A percentile compares a stretch with the other conserved stretches of the same genome.
These are phyloP conservation scores for Notiomystis cincta DNA, from an alignment of 2,113 vertebrate species.

Conservation along the genomic window DNA sequence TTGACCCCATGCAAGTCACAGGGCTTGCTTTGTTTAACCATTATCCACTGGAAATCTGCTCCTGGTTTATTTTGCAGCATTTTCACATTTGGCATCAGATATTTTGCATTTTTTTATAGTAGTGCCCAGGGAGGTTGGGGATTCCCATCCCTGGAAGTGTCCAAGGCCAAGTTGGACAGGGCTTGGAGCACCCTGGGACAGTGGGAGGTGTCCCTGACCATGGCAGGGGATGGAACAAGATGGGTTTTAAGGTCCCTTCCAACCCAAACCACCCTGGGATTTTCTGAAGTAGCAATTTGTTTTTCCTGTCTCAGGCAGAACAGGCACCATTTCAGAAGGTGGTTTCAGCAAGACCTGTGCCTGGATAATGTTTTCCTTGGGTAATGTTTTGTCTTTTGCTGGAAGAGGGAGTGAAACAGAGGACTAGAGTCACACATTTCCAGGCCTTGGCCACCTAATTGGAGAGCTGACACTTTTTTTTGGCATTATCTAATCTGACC, in stretches of 20 bases:
- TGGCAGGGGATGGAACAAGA: neutral
- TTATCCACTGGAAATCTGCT: neutral
- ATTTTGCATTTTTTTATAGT: neutral
- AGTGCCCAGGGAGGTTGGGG: neutral
- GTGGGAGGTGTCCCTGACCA: neutral
- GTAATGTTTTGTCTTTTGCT: neutral
- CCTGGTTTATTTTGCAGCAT: neutral
- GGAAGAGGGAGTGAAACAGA: neutral
- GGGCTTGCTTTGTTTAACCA: neutral
- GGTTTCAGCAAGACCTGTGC: neutral
- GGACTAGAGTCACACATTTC: neutral
- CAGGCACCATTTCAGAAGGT: neutral
- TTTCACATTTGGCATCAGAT: neutral
- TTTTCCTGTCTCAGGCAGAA: neutral
- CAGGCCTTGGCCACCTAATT: neutral
- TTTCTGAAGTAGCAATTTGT: neutral
- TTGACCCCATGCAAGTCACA: neutral
- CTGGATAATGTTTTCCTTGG: neutral
- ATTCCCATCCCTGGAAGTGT: neutral
- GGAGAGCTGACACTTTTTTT: neutral
- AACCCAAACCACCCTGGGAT: neutral
- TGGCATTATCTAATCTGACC: neutral
- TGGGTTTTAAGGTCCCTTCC: neutral
- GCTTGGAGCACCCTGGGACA: neutral
- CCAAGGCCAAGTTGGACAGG: rapidly evolving